Conservation (phyloP, 2,797 vertebrate genomes). For the Girardinus metallicus region DNA sequence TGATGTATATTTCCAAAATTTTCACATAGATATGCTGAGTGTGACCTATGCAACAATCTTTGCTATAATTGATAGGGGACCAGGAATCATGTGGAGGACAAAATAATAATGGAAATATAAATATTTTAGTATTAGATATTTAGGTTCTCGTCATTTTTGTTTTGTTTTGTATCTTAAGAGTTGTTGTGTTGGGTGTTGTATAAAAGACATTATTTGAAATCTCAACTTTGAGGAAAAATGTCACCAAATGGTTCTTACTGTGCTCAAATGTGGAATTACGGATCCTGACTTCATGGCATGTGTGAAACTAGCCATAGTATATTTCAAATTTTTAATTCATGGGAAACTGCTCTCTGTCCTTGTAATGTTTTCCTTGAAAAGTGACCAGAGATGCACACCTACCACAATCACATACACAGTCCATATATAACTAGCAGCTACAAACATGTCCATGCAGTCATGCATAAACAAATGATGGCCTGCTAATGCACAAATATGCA, state of each 20-base stretch:
- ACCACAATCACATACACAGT: constrained; percentile 25
- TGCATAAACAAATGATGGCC: constrained; percentile 72
- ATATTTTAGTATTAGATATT: background rate
- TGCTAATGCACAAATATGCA: constrained; percentile 66
- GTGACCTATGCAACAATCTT: background rate
- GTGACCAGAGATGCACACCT: constrained; percentile 8
- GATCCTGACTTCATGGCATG: background rate
- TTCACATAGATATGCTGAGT: background rate
- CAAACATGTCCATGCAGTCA: constrained; percentile 69
- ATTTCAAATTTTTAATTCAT: background rate
- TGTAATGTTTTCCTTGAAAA: background rate
- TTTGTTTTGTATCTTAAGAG: background rate
- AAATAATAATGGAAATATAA: background rate
- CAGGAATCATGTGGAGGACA: background rate
- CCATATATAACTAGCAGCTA: constrained; percentile 52
- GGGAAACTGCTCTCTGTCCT: background rate
- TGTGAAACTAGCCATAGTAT: background rate
- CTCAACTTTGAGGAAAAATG: background rate
- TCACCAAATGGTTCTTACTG: background rate
- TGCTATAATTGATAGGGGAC: background rate
- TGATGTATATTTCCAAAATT: background rate
- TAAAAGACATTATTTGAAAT: background rate
- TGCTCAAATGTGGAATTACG: background rate
- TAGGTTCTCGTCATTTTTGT: background rate
- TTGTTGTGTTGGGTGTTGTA: background rate